These are phyloP conservation scores for Ephydatia muelleri DNA, from an alignment of 37 sponge, comb jelly and placozoan species.

Conservation along the genomic window DNA sequence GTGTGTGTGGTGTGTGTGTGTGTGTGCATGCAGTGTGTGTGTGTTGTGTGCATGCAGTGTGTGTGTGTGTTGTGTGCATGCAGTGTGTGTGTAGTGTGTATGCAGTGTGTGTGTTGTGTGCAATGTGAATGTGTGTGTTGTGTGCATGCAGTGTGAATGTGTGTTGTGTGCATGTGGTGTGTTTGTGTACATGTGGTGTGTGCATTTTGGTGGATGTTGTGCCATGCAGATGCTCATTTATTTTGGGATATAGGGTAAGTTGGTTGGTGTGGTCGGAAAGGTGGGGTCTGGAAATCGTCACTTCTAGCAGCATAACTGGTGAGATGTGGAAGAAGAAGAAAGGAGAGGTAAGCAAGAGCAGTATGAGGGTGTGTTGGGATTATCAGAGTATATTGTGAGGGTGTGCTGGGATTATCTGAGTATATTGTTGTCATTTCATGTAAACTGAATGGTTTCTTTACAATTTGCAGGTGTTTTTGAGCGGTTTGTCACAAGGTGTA, in stretches of 20 bases:
- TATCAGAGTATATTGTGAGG: neutral
- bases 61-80: too few relatives aligned
- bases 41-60: too few relatives aligned
- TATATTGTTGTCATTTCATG: neutral
- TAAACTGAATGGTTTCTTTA: too few relatives aligned
- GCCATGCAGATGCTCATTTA: neutral
- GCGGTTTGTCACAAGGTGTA: neutral
- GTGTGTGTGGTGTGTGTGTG: too few relatives aligned
- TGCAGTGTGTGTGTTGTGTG: too few relatives aligned
- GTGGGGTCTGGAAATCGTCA: slow-evolving; percentile 94
- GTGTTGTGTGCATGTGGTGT: too few relatives aligned
- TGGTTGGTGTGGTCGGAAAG: slow-evolving; percentile 86
- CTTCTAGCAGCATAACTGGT: slow-evolving; percentile 85
- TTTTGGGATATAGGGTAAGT: slow-evolving; percentile 65
- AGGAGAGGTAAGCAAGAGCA: slow-evolving; percentile 60
- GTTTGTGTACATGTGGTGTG: too few relatives aligned
- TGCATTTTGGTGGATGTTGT: neutral
- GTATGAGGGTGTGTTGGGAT: neutral
- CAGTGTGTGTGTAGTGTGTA: too few relatives aligned
- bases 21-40: too few relatives aligned
- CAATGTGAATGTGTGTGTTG: too few relatives aligned
- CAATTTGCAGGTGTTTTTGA: neutral
- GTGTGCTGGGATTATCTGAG: neutral
- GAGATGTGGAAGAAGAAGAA: slow-evolving; percentile 70
- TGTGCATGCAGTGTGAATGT: too few relatives aligned